A percentile compares a stretch with the other conserved stretches of the same genome.
Conservation (phyloP, 2,113 vertebrate species). For the Conger conger region DNA sequence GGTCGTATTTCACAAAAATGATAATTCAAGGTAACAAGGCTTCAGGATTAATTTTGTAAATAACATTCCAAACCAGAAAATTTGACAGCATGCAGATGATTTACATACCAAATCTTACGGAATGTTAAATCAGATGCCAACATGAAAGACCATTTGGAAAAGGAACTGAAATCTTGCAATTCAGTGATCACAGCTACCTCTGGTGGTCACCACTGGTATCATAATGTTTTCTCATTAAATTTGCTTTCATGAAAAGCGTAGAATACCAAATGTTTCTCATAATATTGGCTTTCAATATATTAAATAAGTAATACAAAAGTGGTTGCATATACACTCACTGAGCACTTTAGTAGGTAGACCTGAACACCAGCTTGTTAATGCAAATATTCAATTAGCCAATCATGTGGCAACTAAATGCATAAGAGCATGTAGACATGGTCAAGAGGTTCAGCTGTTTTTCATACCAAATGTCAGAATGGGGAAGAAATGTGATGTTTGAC, state of each 20-base stretch:
- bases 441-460: no score
- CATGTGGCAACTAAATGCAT: no score
- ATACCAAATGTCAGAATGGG: no score
- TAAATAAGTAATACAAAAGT: not conserved
- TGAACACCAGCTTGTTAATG: no score
- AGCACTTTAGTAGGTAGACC: no score
- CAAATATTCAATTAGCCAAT: no score
- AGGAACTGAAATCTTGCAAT: not conserved
- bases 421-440: no score
- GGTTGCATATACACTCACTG: no score
- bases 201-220: slow-evolving; percentile 47
- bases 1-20: slow-evolving; percentile 30
- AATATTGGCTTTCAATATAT: not conserved
- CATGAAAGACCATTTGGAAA: slow-evolving; percentile 11
- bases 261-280: not conserved
- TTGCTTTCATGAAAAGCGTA: not conserved
- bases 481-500: no score
- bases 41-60: slow-evolving; percentile 42
- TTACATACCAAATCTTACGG: slow-evolving; percentile 33
- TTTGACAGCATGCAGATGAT: slow-evolving; percentile 40
- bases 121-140: slow-evolving; percentile 27
- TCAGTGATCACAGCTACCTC: slow-evolving; percentile 59
- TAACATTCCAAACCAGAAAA: slow-evolving; percentile 34
- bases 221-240: not conserved
- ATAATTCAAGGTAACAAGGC: slow-evolving; percentile 37